Conservation (phyloP, 2,888 invertebrate species). For the Macrostomum cliftonense region DNA sequence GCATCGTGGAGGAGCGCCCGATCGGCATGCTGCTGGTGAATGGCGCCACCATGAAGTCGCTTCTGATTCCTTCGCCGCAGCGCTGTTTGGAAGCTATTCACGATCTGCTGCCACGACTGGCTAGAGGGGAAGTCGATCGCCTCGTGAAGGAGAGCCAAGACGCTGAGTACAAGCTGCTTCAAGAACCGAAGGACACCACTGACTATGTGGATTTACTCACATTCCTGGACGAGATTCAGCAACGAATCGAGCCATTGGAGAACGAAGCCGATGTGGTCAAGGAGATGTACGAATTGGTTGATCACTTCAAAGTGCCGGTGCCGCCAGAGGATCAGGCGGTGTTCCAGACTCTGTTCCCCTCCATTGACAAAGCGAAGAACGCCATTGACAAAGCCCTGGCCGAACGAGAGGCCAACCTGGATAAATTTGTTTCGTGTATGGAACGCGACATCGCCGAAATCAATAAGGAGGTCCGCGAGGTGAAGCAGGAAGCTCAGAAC, state of each 20-base stretch:
- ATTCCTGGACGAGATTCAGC: conserved; percentile 50
- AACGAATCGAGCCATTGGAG: conserved; percentile 51
- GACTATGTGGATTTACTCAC: conserved; percentile 54
- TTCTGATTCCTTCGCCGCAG: conserved; percentile 53
- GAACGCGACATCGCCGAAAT: conserved; percentile 58
- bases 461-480: conserved; percentile 51
- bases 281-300: conserved; percentile 63
- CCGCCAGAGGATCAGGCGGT: conserved; percentile 49
- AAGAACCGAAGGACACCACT: conserved; percentile 51
- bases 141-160: conserved; percentile 47
- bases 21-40: conserved; percentile 56
- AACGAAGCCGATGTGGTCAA: conserved; percentile 56
- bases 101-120: conserved; percentile 21
- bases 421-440: conserved; percentile 52
- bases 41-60: conserved; percentile 51
- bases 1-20: conserved; percentile 49
- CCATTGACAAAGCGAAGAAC: conserved; percentile 44
- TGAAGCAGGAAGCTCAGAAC: conserved; percentile 55
- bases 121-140: conserved; percentile 30
- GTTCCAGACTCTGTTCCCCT: conserved; percentile 31
- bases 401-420: conserved; percentile 51
- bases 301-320: conserved; percentile 54
- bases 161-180: conserved; percentile 47
- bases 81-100: conserved; percentile 50
- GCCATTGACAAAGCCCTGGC: conserved; percentile 52